Base-by-base conservation (phyloP, 2,888 invertebrate species). In the Autographa pulchrina region DNA sequence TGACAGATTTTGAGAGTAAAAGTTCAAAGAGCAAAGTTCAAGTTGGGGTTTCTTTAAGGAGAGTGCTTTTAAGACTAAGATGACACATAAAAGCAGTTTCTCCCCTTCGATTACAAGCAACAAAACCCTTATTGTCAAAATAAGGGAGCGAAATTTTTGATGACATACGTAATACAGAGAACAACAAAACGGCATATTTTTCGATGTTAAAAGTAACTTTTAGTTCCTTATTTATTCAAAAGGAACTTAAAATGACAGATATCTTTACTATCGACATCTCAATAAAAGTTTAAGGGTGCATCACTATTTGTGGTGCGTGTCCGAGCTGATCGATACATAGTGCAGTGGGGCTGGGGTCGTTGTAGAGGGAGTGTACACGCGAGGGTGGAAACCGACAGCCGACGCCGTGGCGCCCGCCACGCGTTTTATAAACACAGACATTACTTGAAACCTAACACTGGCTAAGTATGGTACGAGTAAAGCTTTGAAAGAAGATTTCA, bases 251-350 rank as follows among this genome's bases (percentile, higher is more conserved):
- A 25, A 25, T 25, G 3, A 3, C 35, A 6, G 35, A 35, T 16
- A 5, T n/a, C 18, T 8, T 54, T 54, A 5, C 16, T 20, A 54
- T 54, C 54, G 54, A 54, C 18, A 20, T 4, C 9, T 18, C 20
- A 11, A 52, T 9, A 2, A 25, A 20, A 4, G 4, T 25, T 13
- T 56, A 20, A 2, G 20, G 11, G 54, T 56, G 54, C 62, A 43
- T 16, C 62, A 43, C 43, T 48, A 63, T 38, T 25, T n/a, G 20
- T n/a, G 90, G 82, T 85, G 86, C 84, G 87, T 89, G 90, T 89
- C 89, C 90, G 58, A 87, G 85, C 88, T 92, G 92, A 94, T 94
- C 94, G 92, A 92, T 92, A 92, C 63, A 43, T 48, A 43, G 67
- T 73, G 75, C 67, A 81, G 0, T 65, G 65, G 81, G 81, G 81